These are phyloP conservation scores for Cynocephalus volans DNA, from an alignment of 2,113 vertebrate species.

Conservation along the genomic window DNA sequence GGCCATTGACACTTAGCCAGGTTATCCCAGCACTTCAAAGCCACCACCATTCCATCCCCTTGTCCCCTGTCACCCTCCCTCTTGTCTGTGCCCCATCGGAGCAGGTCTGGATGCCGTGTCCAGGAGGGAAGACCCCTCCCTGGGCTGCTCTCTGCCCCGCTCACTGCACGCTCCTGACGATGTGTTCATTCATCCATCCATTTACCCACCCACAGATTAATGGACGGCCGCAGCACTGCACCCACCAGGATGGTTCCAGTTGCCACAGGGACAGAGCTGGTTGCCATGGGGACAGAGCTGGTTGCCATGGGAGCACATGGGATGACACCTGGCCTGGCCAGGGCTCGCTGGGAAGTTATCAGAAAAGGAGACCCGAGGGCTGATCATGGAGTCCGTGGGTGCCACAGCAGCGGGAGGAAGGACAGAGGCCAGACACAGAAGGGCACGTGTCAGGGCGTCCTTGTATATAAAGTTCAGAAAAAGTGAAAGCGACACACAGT, in stretches of 20 bases:
- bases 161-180: background rate
- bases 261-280: background rate
- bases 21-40: background rate
- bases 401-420: background rate
- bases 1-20: background rate
- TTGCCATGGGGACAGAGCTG: background rate
- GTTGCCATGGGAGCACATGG: background rate
- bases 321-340: background rate
- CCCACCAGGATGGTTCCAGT: background rate
- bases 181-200: background rate
- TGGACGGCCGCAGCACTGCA: background rate
- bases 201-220: background rate
- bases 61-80: background rate
- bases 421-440: background rate
- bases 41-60: background rate
- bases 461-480: too few species aligned
- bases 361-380: background rate
- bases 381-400: background rate
- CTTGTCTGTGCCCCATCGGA: background rate
- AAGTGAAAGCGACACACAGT: too few species aligned
- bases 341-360: background rate
- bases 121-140: too few species aligned
- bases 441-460: background rate
- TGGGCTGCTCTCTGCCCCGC: background rate
- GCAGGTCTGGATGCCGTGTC: background rate